These are phyloP conservation scores for Arctopsyche grandis DNA, from an alignment of 1,140 invertebrate species.

Conservation along the genomic window DNA sequence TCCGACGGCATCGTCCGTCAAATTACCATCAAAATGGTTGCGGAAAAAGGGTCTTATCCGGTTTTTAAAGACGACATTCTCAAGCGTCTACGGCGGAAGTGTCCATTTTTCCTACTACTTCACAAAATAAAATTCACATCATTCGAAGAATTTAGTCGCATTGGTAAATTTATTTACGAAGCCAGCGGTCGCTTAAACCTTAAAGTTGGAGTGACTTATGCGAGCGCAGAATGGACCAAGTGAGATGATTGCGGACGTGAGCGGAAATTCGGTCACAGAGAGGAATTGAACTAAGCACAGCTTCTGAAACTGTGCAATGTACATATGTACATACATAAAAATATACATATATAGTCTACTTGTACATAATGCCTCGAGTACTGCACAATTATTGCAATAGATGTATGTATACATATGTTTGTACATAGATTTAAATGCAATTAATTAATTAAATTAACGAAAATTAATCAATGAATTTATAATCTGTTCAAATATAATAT, in stretches of 20 bases:
- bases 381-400: no score
- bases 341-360: no score
- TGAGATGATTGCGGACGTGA: conserved; percentile 35
- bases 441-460: no score
- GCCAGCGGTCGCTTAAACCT: neutral
- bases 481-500: no score
- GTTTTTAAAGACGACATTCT: neutral
- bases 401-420: no score
- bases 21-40: conserved; percentile 17
- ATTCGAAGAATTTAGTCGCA: no score
- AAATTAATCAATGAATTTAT: no score
- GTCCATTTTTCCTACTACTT: no score
- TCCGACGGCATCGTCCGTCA: neutral
- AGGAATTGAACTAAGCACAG: neutral
- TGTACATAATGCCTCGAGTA: no score
- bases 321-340: no score
- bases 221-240: neutral
- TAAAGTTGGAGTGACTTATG: conserved; percentile 28
- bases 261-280: conserved; percentile 2
- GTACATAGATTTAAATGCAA: no score
- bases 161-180: conserved; percentile 29
- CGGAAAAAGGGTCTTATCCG: neutral
- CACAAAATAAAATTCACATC: no score
- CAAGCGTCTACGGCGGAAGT: neutral
- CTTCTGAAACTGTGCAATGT: neutral